These are phyloP conservation scores for Protosalanx chinensis DNA, from an alignment of 2,797 vertebrate species.

Conservation along the genomic window DNA sequence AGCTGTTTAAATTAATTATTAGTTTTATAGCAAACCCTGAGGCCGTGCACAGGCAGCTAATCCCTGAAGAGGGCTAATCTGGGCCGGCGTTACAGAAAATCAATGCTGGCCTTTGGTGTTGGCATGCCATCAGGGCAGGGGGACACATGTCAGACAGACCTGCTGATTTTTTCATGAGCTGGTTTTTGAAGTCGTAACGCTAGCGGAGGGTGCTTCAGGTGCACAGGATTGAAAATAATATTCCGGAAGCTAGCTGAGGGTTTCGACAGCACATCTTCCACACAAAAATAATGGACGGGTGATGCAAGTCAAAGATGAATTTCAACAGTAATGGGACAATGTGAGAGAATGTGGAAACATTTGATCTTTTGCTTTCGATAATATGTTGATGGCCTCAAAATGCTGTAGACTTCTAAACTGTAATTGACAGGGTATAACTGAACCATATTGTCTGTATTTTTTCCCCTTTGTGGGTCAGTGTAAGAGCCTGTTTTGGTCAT, in stretches of 20 bases:
- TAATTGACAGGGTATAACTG: neutral
- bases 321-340: no score
- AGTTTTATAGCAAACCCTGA: constrained; percentile 81
- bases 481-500: constrained; percentile 6
- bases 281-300: constrained; percentile 41
- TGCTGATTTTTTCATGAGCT: constrained; percentile 79
- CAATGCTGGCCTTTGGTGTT: constrained; percentile 81
- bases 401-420: neutral
- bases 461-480: neutral
- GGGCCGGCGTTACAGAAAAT: constrained; percentile 83
- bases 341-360: neutral
- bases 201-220: constrained; percentile 79
- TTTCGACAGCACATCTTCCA: constrained; percentile 56
- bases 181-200: constrained; percentile 78
- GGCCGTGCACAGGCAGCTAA: constrained; percentile 81
- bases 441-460: neutral
- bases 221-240: constrained; percentile 76
- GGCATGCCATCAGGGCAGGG: constrained; percentile 73
- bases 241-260: constrained; percentile 63
- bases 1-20: constrained; percentile 89
- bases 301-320: constrained; percentile 1
- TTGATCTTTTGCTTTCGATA: neutral
- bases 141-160: constrained; percentile 80
- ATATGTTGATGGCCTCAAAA: neutral
- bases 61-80: constrained; percentile 84